Conservation (phyloP, 2,113 vertebrate genomes). For the Mohoua ochrocephala region DNA sequence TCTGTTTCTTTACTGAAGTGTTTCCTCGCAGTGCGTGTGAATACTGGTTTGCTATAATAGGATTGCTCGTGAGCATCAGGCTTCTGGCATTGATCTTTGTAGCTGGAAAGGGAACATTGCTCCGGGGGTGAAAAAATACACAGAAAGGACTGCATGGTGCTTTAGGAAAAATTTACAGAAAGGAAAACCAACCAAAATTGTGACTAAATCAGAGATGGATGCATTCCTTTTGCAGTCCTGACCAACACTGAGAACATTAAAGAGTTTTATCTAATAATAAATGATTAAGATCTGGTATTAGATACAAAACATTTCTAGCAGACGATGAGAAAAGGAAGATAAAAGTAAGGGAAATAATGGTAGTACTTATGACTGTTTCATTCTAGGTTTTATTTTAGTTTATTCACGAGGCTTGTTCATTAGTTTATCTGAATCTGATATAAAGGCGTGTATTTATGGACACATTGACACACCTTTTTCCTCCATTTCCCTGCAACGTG, state of each 20-base stretch:
- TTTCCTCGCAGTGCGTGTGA: not conserved
- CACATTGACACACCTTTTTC: not conserved
- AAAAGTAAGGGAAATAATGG: not conserved
- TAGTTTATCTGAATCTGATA: not conserved
- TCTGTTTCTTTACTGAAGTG: constrained; percentile 16
- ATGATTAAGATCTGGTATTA: not conserved
- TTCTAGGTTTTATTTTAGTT: not conserved
- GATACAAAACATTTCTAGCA: not conserved
- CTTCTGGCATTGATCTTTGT: constrained; percentile 20
- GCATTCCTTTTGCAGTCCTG: not conserved
- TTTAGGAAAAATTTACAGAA: not conserved
- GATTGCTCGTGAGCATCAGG: constrained; percentile 24
- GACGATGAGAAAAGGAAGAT: not conserved
- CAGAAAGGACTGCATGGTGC: not conserved
- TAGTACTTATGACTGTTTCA: not conserved
- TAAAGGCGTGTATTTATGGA: not conserved
- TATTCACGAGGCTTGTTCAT: not conserved
- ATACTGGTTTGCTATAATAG: constrained; percentile 7
- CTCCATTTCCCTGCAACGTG: not conserved
- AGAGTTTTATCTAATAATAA: not conserved
- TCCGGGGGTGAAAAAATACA: not conserved
- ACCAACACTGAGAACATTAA: not conserved
- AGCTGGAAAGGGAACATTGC: constrained; percentile 14
- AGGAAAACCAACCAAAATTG: not conserved
- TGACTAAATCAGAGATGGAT: not conserved